A percentile compares a stretch with the other conserved stretches of the same genome.
Conservation (phyloP, 2,113 vertebrate genomes). For the Jacana jacana region DNA sequence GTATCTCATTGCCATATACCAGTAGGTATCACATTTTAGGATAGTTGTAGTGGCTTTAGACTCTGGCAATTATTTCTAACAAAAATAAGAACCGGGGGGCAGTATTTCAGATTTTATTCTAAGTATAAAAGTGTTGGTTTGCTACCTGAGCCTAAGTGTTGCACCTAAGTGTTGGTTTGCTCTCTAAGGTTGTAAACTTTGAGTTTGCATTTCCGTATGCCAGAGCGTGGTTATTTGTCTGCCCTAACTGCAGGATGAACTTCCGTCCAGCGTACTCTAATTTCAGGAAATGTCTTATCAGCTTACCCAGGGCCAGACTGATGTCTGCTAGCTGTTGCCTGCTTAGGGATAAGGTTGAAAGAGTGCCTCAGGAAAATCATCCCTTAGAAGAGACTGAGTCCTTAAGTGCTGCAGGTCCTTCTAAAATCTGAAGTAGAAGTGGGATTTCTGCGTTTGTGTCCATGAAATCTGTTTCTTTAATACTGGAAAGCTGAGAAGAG, state of each 20-base stretch:
- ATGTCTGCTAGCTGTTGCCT: background rate
- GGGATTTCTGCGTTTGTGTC: background rate
- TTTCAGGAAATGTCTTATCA: background rate
- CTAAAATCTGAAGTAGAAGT: background rate
- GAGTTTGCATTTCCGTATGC: background rate
- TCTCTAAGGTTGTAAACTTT: background rate
- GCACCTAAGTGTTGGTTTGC: too few relatives aligned
- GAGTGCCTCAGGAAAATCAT: background rate
- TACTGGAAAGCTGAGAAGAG: background rate
- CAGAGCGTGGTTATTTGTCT: background rate
- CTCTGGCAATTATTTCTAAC: background rate
- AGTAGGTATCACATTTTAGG: background rate
- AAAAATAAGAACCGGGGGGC: background rate
- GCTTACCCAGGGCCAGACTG: background rate
- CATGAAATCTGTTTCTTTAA: background rate
- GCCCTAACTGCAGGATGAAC: background rate
- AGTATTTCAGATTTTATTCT: background rate
- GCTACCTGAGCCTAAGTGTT: too few relatives aligned
- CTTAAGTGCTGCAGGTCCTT: background rate
- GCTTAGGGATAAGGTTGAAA: background rate
- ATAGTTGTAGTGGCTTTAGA: background rate
- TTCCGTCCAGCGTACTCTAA: background rate
- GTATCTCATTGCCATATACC: background rate
- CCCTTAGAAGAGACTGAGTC: background rate
- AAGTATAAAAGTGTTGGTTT: background rate